A percentile compares a stretch with the other conserved stretches of the same genome.
These are phyloP conservation scores for Hemaris fuciformis DNA, from an alignment of 2,888 invertebrate genomes.

Conservation along the genomic window DNA sequence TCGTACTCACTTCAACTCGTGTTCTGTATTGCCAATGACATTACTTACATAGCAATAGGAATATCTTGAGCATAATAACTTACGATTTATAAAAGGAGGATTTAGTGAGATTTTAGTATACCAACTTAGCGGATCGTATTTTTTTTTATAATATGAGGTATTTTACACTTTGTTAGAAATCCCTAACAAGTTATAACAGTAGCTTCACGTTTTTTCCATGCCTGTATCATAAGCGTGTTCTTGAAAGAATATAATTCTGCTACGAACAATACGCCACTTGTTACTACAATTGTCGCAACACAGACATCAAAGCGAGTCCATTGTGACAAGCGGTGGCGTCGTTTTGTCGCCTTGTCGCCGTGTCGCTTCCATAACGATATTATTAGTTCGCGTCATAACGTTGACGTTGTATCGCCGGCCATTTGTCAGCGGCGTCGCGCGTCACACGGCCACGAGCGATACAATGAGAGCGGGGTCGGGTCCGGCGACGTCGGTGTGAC, in stretches of 20 bases:
- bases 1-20: no score
- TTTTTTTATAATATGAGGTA: no score
- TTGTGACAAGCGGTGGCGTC: slow-evolving; percentile 6
- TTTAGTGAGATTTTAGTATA: no score
- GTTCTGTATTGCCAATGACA: no score
- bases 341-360: not conserved
- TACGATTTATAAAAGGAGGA: no score
- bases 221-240: no score
- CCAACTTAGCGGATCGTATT: no score
- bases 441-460: not conserved
- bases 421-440: not conserved
- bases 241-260: not conserved
- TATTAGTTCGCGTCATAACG: slow-evolving; percentile 14
- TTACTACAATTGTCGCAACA: not conserved
- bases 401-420: slow-evolving; percentile 11
- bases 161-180: no score
- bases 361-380: slow-evolving; percentile 2
- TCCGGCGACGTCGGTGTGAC: not conserved
- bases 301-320: not conserved
- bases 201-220: not conserved
- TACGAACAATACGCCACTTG: not conserved
- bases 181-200: no score
- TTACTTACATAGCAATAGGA: no score
- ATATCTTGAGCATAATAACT: no score
- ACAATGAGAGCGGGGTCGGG: not conserved